A percentile compares a stretch with the other conserved stretches of the same genome.
Evolutionary conservation across 2,888 invertebrate genomes (phyloP).

Genomic region (Sisyra nigra): DNA sequence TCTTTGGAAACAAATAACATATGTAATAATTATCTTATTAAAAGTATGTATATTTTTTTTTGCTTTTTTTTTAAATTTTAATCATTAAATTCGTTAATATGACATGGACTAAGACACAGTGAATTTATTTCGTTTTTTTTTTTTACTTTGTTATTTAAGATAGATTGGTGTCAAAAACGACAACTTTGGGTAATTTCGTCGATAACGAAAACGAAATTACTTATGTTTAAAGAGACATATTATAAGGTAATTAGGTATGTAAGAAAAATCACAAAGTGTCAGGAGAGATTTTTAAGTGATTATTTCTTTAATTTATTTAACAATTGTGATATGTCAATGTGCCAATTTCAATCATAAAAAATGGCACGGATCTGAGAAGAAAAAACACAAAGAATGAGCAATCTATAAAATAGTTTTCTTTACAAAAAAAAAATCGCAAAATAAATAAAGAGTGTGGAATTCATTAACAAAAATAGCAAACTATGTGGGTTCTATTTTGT

Average conservation of each 20-base stretch:
- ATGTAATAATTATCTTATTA: conserved; percentile 24
- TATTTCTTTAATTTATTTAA: conserved; percentile 1
- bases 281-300: conserved; percentile 3
- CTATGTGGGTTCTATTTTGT: conserved; percentile 5
- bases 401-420: conserved; percentile 1
- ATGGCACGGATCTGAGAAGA: conserved; percentile 6
- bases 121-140: conserved; percentile 26
- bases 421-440: conserved; percentile 4
- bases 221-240: conserved; percentile 1
- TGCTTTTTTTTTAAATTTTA: conserved; percentile 23
- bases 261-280: conserved; percentile 9
- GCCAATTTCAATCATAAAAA: conserved; percentile 1
- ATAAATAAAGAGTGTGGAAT: conserved; percentile 6
- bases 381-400: conserved; percentile 3
- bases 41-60: conserved; percentile 14
- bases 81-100: conserved; percentile 28
- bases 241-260: conserved; percentile 5
- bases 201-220: no score
- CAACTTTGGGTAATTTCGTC: no score
- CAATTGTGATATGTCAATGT: conserved; percentile 9
- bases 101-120: conserved; percentile 32
- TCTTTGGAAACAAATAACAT: conserved; percentile 32
- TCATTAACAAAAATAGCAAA: conserved; percentile 9
- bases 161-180: conserved; percentile 18
- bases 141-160: conserved; percentile 16